Evolutionary conservation across 2,888 invertebrate species (phyloP).

Genomic region (Apodemia mormo): DNA sequence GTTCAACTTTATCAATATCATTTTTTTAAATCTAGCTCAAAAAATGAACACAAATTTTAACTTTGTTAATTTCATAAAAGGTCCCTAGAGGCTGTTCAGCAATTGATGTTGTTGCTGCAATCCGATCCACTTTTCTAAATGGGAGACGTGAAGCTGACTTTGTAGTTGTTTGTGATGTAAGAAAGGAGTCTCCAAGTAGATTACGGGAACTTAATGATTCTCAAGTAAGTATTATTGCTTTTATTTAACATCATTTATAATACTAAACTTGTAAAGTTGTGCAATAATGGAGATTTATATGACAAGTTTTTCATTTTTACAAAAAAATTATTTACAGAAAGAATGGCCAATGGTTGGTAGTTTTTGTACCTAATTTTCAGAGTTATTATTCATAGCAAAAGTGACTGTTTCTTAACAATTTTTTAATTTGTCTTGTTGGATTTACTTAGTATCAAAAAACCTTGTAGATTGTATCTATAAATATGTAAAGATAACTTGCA

Average conservation of each 20-base stretch:
- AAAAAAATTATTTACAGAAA: no score
- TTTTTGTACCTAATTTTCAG: background rate
- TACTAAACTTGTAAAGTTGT: background rate
- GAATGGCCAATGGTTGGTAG: background rate
- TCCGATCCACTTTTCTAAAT: slow-evolving; percentile 88
- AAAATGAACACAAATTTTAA: background rate
- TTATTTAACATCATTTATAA: background rate
- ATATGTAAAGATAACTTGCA: background rate
- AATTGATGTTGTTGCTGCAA: slow-evolving; percentile 87
- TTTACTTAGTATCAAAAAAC: background rate
- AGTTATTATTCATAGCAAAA: no score
- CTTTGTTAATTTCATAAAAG: slow-evolving; percentile 50
- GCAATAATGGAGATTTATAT: background rate
- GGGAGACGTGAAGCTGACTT: slow-evolving; percentile 92
- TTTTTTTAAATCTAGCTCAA: background rate
- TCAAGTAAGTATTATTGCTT: slow-evolving; percentile 79
- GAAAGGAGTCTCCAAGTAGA: slow-evolving; percentile 88
- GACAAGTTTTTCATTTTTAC: background rate
- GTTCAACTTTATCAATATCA: background rate
- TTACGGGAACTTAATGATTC: slow-evolving; percentile 92
- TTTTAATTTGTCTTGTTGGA: background rate
- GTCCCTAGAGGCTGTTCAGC: slow-evolving; percentile 92
- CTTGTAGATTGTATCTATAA: background rate
- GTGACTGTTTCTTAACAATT: no score
- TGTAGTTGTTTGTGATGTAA: slow-evolving; percentile 94